Conservation (phyloP, 2,797 vertebrate genomes). For the Cryptoprocta ferox region DNA sequence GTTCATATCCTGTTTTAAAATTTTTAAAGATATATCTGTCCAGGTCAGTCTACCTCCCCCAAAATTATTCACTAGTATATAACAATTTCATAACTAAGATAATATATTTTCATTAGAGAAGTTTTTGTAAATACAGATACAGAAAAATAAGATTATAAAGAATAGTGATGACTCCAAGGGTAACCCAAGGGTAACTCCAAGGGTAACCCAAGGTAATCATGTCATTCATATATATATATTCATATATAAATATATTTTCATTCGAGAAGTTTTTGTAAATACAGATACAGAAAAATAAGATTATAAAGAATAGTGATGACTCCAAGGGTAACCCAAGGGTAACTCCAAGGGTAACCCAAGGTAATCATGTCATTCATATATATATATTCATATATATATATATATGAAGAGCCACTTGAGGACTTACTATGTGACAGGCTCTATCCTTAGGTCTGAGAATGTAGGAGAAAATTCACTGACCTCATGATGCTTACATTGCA, state of each 20-base stretch:
- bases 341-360: neutral
- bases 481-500: neutral
- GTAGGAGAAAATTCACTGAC: neutral
- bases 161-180: neutral
- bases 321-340: no score
- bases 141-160: neutral
- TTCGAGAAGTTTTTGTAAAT: neutral
- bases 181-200: neutral
- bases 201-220: neutral
- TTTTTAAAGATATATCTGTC: neutral
- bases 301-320: neutral
- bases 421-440: neutral
- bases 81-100: neutral
- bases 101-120: neutral
- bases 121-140: neutral
- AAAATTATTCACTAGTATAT: neutral
- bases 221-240: no score
- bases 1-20: neutral
- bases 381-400: neutral
- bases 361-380: neutral
- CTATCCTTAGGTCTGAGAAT: neutral
- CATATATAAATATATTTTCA: neutral
- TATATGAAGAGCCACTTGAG: neutral
- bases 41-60: neutral
- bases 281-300: neutral